These are phyloP conservation scores for Caenorhabditis angaria DNA, from an alignment of 2,888 invertebrate species.

Conservation along the genomic window DNA sequence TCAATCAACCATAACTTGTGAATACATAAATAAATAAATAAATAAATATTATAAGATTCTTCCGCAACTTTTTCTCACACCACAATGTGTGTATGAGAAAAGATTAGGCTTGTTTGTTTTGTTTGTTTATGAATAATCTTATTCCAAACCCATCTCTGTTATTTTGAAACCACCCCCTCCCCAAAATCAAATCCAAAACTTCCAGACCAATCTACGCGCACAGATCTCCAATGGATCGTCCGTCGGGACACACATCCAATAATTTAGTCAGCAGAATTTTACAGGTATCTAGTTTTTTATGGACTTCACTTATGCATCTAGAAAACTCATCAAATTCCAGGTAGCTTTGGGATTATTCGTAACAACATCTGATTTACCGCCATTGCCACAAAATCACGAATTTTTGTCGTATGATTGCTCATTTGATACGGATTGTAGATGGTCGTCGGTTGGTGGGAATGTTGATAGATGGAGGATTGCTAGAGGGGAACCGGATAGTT, in stretches of 20 bases:
- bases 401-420: slow-evolving; percentile 64
- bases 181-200: too few species aligned
- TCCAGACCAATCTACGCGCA: slow-evolving; percentile 4
- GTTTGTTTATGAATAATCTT: too few species aligned
- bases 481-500: slow-evolving; percentile 67
- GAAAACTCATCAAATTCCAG: too few species aligned
- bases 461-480: slow-evolving; percentile 63
- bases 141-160: slow-evolving; percentile 6
- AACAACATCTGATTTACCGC: slow-evolving; percentile 66
- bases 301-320: too few species aligned
- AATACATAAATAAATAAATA: too few species aligned
- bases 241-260: slow-evolving; percentile 11
- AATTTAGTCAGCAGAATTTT: slow-evolving; percentile 32
- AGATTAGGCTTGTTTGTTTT: neutral
- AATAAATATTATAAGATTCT: neutral
- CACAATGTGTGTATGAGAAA: slow-evolving; percentile 2
- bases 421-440: slow-evolving; percentile 64
- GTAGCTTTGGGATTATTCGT: slow-evolving; percentile 70
- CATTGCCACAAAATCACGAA: slow-evolving; percentile 46
- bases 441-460: slow-evolving; percentile 43
- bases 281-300: slow-evolving; percentile 7
- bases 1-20: neutral
- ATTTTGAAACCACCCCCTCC: slow-evolving; percentile 9
- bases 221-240: slow-evolving; percentile 15
- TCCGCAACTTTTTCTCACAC: slow-evolving; percentile 4